Base-by-base conservation (phyloP, 2,113 vertebrate genomes). In the Cavia aperea region DNA sequence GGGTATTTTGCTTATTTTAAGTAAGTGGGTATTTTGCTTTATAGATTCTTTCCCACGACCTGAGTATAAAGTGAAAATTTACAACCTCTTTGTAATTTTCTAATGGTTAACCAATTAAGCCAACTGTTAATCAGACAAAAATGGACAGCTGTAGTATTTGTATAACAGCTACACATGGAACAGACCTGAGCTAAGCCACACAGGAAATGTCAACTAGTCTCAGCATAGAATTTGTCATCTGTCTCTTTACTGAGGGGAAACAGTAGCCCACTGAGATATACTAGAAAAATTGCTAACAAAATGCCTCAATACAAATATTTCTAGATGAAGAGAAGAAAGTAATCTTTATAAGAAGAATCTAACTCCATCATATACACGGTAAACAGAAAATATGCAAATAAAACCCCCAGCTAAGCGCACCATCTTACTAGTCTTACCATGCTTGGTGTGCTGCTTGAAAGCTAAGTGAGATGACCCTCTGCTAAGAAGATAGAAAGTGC, bases 121-220 rank as follows among this genome's bases (percentile, higher is more conserved):
- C 83, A 91, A 93, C 23, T 86, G 65, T 90, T 73, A 56, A 89
- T 72, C 81, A 84, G 89, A 58, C 79, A 89, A 73, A 70, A 70
- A 89, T 13, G 10, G 33, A 54, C 68, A 90, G 60, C 8, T 49
- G 24, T 60, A 77, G 13, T 65, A 63, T 88, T 87, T 82, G 81
- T 26, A 21, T 31, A 63, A 8, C 12, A 73, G 33, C 68, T 83
- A 75, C 62, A 63, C 81, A 70, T 62, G 12, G 14, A 65, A 24
- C 54, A 75, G 51, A 66, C 72, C 29, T 36, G 19, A 88, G 66
- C 54, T 84, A 43, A 81, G 12, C 16, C 82, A 58, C 39, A n/a
- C 10, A 9, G 46, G 15, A 58, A 95, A 94, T 86, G 70, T 26
- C 62, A 70, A 82, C 31, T 51, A n/a, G 23, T 77, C 18, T 18